These are phyloP conservation scores for Elmis aenea DNA, from an alignment of 2,888 invertebrate genomes.

Conservation along the genomic window DNA sequence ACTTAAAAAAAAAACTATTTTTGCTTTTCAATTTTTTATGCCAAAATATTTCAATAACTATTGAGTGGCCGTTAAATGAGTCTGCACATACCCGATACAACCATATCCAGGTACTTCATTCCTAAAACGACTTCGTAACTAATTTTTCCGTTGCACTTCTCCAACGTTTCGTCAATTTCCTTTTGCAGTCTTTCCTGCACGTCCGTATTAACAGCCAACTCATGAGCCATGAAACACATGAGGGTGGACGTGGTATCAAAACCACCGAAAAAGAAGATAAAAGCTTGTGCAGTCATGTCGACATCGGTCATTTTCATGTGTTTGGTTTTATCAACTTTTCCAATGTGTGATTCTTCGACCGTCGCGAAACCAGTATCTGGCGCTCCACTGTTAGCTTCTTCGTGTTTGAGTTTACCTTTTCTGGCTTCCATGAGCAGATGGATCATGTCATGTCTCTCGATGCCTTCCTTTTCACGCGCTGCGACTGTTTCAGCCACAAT, in stretches of 20 bases:
- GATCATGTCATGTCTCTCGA: slow-evolving; percentile 41
- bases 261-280: slow-evolving; percentile 52
- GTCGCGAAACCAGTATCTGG: slow-evolving; percentile 3
- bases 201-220: slow-evolving; percentile 55
- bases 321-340: background rate
- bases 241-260: slow-evolving; percentile 49
- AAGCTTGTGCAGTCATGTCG: slow-evolving; percentile 55
- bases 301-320: slow-evolving; percentile 29
- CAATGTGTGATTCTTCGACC: slow-evolving; percentile 2
- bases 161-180: slow-evolving; percentile 49
- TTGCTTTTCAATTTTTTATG: too few species aligned
- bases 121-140: slow-evolving; percentile 40
- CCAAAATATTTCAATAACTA: too few species aligned
- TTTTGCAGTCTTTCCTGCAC: slow-evolving; percentile 51
- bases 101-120: slow-evolving; percentile 55
- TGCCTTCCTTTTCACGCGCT: slow-evolving; percentile 1
- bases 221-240: slow-evolving; percentile 52
- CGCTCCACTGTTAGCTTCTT: background rate
- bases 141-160: slow-evolving; percentile 36
- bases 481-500: slow-evolving; percentile 6
- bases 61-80: too few species aligned
- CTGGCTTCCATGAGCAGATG: slow-evolving; percentile 38
- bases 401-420: slow-evolving; percentile 22
- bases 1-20: too few species aligned
- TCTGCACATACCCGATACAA: slow-evolving; percentile 53